Evolutionary conservation across 2,888 invertebrate genomes (phyloP), one percentile per base, ranked within the genome.

Genomic region (Drosophila hamatofila): DNA sequence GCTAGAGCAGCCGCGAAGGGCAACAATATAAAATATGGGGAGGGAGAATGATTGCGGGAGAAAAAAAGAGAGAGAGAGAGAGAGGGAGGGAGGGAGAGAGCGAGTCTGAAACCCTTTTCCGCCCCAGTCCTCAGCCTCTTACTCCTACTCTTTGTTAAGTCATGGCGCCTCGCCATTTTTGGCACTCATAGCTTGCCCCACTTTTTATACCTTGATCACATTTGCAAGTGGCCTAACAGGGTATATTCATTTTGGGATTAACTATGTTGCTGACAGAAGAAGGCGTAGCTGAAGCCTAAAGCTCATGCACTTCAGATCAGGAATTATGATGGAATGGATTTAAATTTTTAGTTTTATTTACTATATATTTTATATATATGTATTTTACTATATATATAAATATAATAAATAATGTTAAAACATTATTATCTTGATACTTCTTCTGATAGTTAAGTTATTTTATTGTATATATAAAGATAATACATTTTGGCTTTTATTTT

Each of bases 71-170:
- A 5, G 7, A 58, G 42, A 30, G 30, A 52, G 39, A 42, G 14
- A 6, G 30, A 44, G 33, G 30, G 16, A 16, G 23, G 9, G 27
- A n/a, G 6, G 14, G 11, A 9, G 27, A 0, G 14, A 61, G 42
- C 35, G 35, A 52, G 35, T 39, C 58, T 56, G 56, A 75, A 85
- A 88, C 83, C 84, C 84, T 85, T 85, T 84, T 84, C 66, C 56
- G 51, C 48, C 49, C 21, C 39, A 23, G 33, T 39, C 42, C 44
- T 23, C 2, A 23, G 35, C 4, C 14, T 8, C 18, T 2, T 7
- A 8, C 30, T 49, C 30, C 7, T 14, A 2, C 48, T 27, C 27
- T 30, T 30, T 49, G 18, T 58, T 46, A 59, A 56, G 46, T 12
- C 44, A 25, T 60, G 81, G 64, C 64, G 67, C 65, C 72, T 51